Evolutionary conservation across 2,797 vertebrate genomes (phyloP).

Genomic region (Podarcis lilfordi): DNA sequence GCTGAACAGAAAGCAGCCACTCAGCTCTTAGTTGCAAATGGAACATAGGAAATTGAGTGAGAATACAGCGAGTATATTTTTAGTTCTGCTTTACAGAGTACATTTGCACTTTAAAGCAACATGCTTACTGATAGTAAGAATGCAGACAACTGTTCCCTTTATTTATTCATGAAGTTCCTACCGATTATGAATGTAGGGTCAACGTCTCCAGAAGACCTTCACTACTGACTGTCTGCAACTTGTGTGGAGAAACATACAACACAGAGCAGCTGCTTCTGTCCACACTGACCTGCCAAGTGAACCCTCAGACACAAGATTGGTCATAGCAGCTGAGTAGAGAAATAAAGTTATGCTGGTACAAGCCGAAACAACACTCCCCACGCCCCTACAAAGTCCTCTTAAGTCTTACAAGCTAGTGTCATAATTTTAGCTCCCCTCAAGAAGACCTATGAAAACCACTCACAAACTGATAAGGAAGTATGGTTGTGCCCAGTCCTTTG

Average conservation of each 20-base stretch:
- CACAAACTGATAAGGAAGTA: neutral
- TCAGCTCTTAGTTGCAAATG: neutral
- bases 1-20: neutral
- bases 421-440: neutral
- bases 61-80: neutral
- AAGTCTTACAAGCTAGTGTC: neutral
- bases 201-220: neutral
- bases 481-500: neutral
- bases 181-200: neutral
- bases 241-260: neutral
- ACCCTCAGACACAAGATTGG: neutral
- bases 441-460: neutral
- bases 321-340: neutral
- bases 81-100: neutral
- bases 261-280: neutral
- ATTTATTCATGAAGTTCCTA: constrained; percentile 11
- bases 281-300: neutral
- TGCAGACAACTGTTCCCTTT: neutral
- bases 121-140: neutral
- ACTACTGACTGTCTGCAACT: neutral
- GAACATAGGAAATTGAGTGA: neutral
- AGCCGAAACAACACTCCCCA: neutral
- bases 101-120: neutral
- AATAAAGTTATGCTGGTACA: neutral
- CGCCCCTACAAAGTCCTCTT: neutral